A percentile compares a stretch with the other conserved stretches of the same genome.
Evolutionary conservation across 1,140 invertebrate genomes (phyloP).

Genomic region (Cyclargus thomasi): DNA sequence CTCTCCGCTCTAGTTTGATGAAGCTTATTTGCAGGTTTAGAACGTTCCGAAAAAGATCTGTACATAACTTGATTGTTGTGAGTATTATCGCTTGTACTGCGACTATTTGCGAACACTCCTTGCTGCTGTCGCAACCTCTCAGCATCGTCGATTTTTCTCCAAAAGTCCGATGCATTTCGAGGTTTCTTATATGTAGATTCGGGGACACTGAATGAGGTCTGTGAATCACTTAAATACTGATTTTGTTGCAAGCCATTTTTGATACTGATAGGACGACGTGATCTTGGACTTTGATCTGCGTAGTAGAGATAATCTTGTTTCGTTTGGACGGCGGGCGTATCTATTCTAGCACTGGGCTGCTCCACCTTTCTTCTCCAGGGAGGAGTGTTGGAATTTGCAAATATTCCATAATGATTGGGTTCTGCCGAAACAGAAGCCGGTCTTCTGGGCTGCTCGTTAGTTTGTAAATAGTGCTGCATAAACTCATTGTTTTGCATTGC

Average conservation of each 20-base stretch:
- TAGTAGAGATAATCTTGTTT: slow-evolving; percentile 78
- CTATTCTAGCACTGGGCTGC: slow-evolving; percentile 36
- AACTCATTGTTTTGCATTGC: slow-evolving; percentile 68
- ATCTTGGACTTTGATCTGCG: slow-evolving; percentile 80
- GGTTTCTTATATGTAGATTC: slow-evolving; percentile 52
- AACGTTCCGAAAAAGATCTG: slow-evolving; percentile 38
- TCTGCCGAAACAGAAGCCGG: slow-evolving; percentile 77
- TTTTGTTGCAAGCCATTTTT: slow-evolving; percentile 63
- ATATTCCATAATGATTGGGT: slow-evolving; percentile 65
- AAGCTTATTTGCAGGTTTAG: slow-evolving; percentile 31
- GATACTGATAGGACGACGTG: slow-evolving; percentile 79
- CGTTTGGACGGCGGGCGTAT: slow-evolving; percentile 50
- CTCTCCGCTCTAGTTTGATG: slow-evolving; percentile 34
- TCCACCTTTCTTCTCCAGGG: slow-evolving; percentile 54
- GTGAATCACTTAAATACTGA: slow-evolving; percentile 73
- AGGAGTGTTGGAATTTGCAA: slow-evolving; percentile 51
- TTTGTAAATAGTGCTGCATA: slow-evolving; percentile 47
- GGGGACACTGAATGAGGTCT: slow-evolving; percentile 50
- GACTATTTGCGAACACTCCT: slow-evolving; percentile 48
- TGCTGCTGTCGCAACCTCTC: slow-evolving; percentile 63
- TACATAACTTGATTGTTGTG: slow-evolving; percentile 41
- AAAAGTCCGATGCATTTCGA: slow-evolving; percentile 77
- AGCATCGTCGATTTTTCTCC: slow-evolving; percentile 78
- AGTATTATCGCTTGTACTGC: slow-evolving; percentile 62
- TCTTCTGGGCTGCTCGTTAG: slow-evolving; percentile 62